Evolutionary conservation across 1,140 invertebrate species (phyloP).

Genomic region (Anagrus nilaparvatae): DNA sequence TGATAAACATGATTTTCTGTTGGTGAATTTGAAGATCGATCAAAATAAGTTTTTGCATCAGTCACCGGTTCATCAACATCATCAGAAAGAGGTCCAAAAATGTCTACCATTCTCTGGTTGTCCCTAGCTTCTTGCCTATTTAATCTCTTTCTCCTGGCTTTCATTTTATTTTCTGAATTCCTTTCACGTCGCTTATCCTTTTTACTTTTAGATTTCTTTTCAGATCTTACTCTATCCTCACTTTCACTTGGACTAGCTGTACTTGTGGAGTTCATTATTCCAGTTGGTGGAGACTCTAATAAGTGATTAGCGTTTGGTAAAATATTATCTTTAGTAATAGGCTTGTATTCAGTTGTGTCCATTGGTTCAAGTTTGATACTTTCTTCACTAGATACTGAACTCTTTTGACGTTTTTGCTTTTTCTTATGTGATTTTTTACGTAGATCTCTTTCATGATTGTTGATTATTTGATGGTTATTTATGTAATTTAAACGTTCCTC

Average conservation of each 20-base stretch:
- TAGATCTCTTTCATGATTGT: conserved; percentile 39
- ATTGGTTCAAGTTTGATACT: conserved; percentile 25
- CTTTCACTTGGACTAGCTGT: conserved; percentile 34
- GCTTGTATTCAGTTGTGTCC: conserved; percentile 31
- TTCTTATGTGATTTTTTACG: conserved; percentile 70
- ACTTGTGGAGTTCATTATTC: conserved; percentile 29
- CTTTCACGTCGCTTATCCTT: conserved; percentile 63
- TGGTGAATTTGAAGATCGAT: conserved; percentile 28
- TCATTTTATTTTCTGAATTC: conserved; percentile 48
- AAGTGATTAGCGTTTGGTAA: conserved; percentile 18
- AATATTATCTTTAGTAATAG: conserved; percentile 25
- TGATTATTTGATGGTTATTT: conserved; percentile 27
- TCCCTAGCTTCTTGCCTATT: conserved; percentile 40
- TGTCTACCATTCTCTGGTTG: conserved; percentile 69
- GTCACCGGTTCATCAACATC: conserved; percentile 41
- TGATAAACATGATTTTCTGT: conserved; percentile 26
- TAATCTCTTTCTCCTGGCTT: conserved; percentile 45
- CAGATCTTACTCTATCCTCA: conserved; percentile 43
- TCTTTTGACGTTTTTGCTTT: conserved; percentile 69
- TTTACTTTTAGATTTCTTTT: conserved; percentile 51
- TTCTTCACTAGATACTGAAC: conserved; percentile 51
- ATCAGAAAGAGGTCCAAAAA: conserved; percentile 76
- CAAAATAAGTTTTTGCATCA: too few relatives aligned
- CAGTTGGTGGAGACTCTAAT: conserved; percentile 24
- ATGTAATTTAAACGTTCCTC: conserved; percentile 33